phyloP scores from a whole-genome alignment of 35 echinoderm and acorn worm genomes.

The Amphiura filiformis region DNA sequence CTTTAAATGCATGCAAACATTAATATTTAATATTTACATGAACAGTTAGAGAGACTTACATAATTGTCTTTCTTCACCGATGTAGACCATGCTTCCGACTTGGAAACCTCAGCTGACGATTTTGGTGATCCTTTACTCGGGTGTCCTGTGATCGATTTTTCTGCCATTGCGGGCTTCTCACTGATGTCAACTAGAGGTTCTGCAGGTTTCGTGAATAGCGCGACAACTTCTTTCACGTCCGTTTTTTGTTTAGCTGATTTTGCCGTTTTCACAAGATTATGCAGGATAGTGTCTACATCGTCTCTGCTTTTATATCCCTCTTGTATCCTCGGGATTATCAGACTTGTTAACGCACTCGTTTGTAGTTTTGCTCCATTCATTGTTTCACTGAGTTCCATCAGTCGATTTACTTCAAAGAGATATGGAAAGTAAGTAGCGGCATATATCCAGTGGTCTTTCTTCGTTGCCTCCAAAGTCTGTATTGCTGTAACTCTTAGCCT shows the following conservation, averaged over 20 bases:
- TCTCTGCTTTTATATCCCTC: background rate
- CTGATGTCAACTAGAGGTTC: too few relatives aligned
- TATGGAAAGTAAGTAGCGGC: slow-evolving; percentile 5
- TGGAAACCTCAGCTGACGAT: too few relatives aligned
- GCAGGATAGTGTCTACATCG: background rate
- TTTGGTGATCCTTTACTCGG: too few relatives aligned
- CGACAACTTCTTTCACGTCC: background rate
- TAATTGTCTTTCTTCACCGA: too few relatives aligned
- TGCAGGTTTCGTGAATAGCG: background rate
- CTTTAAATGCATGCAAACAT: too few relatives aligned
- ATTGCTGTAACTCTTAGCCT: background rate
- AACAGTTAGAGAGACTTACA: too few relatives aligned
- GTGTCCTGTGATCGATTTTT: too few relatives aligned
- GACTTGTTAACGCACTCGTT: background rate
- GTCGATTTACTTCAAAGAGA: background rate
- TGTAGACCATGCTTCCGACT: too few relatives aligned
- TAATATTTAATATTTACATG: too few relatives aligned
- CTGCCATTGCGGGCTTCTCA: too few relatives aligned
- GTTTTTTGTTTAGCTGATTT: background rate
- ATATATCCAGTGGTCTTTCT: slow-evolving; percentile 28
- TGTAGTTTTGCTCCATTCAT: background rate
- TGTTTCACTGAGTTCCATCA: background rate
- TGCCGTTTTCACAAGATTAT: background rate
- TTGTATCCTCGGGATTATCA: background rate
- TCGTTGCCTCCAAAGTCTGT: background rate